Evolutionary conservation across 2,113 vertebrate genomes (phyloP), one percentile per base, ranked within the genome.

Genomic region (Hippoglossus stenolepis): DNA sequence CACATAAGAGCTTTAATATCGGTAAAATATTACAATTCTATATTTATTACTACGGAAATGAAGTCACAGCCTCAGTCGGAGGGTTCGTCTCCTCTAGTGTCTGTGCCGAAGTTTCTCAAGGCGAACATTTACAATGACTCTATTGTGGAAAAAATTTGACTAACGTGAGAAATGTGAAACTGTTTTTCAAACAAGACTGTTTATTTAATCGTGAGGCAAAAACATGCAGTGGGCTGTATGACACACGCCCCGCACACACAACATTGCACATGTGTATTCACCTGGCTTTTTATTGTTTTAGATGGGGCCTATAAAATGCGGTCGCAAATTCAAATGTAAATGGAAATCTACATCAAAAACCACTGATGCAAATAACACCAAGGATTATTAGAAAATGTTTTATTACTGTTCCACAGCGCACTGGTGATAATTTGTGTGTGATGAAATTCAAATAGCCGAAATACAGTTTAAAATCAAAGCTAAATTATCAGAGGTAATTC

Each of bases 31-130:
- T 61, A 56, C 3, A 75, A 62, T 40, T 63, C 51, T 43, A 62
- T 61, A 73, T 80, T 79, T 82, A 82, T 83, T 54, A 73, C 57
- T 17, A 65, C 6, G 69, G 68, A 83, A 81, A 83, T 75, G 0
- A 77, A 76, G 9, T 56, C 14, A 17, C 28, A 64, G 21, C 64
- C 4, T 3, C 63, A 18, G 69, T 65, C 53, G 65, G 20, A 28
- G 23, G 20, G 35, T 65, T 13, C 2, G 4, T 40, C 47, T 45
- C 31, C 21, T 57, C 35, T 60, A 38, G 31, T 14, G 0, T 72
- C 31, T 53, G 45, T 17, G 61, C 38, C 63, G 23, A 73, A 59
- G 31, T n/a, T 14, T 72, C 13, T 78, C n/a, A 17, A 56, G 14
- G 23, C 1, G 0, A 10, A 65, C 8, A 18, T 74, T 65, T 40